A percentile compares a stretch with the other conserved stretches of the same genome.
These are phyloP conservation scores for Clavelina lepadiformis DNA, from an alignment of 23 tunicate species.

Conservation along the genomic window DNA sequence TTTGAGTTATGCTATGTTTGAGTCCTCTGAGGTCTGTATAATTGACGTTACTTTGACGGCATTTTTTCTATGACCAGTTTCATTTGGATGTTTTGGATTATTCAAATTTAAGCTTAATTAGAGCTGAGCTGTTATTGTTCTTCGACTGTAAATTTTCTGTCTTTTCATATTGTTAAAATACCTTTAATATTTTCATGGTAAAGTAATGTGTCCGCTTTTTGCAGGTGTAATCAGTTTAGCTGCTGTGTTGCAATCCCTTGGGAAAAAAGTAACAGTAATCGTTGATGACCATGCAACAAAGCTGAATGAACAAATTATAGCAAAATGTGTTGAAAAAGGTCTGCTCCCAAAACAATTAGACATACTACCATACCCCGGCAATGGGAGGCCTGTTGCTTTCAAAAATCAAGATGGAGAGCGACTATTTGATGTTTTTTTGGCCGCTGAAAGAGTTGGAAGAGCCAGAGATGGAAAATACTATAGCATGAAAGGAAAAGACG, in stretches of 20 bases:
- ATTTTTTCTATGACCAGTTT: too few species aligned
- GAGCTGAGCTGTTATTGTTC: too few species aligned
- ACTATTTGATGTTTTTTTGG: slow-evolving; percentile 50
- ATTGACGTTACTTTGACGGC: slow-evolving; percentile 10
- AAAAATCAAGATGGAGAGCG: slow-evolving; percentile 7
- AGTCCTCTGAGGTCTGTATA: too few species aligned
- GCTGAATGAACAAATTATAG: slow-evolving; percentile 27
- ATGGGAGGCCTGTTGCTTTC: background rate
- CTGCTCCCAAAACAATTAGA: background rate
- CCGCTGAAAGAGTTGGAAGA: slow-evolving; percentile 65
- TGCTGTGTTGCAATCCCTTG: slow-evolving; percentile 52
- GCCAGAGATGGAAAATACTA: slow-evolving; percentile 64
- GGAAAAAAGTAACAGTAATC: slow-evolving; percentile 39
- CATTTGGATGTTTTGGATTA: too few species aligned
- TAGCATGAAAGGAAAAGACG: slow-evolving; percentile 62
- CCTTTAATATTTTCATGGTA: too few species aligned
- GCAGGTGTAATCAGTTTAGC: slow-evolving; percentile 71
- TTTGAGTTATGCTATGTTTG: too few species aligned
- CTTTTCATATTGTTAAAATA: too few species aligned
- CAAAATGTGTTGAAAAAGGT: slow-evolving; percentile 14
- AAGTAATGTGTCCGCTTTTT: too few species aligned
- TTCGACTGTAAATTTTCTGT: too few species aligned
- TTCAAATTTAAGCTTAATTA: too few species aligned
- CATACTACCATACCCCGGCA: slow-evolving; percentile 24
- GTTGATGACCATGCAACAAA: slow-evolving; percentile 35